These are phyloP conservation scores for Torymus texanus DNA, from an alignment of 2,888 invertebrate species.

Conservation along the genomic window DNA sequence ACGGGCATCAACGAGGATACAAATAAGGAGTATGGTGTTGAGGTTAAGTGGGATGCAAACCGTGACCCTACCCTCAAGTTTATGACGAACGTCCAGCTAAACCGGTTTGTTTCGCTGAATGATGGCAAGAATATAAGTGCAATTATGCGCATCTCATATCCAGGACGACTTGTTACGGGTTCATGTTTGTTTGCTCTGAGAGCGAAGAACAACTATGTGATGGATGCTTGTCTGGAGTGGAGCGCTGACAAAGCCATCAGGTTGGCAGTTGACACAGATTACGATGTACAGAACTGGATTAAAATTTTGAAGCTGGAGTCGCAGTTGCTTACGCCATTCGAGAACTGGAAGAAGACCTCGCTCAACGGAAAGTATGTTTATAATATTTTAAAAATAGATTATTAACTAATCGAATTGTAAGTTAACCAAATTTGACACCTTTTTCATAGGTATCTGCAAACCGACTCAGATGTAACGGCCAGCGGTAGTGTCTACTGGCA, in stretches of 20 bases:
- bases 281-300: conserved; percentile 74
- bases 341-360: conserved; percentile 78
- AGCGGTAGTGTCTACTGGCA: conserved; percentile 80
- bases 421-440: background rate
- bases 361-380: conserved; percentile 76
- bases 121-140: conserved; percentile 80
- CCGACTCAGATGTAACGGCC: conserved; percentile 75
- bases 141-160: conserved; percentile 83
- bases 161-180: conserved; percentile 84
- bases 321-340: conserved; percentile 78
- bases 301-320: conserved; percentile 75
- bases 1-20: conserved; percentile 79
- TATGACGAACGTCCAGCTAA: conserved; percentile 79
- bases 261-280: conserved; percentile 79
- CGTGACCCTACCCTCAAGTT: conserved; percentile 87
- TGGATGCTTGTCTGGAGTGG: conserved; percentile 83
- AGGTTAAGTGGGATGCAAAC: conserved; percentile 91
- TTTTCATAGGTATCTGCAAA: conserved; percentile 76
- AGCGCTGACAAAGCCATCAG: conserved; percentile 80
- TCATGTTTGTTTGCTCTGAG: conserved; percentile 80
- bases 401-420: too few species aligned
- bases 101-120: conserved; percentile 73
- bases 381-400: background rate
- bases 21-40: conserved; percentile 82
- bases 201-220: conserved; percentile 73